A percentile compares a stretch with the other conserved stretches of the same genome.
phyloP scores from a whole-genome alignment of 2,888 invertebrate species.

The Glaucopsyche alexis region DNA sequence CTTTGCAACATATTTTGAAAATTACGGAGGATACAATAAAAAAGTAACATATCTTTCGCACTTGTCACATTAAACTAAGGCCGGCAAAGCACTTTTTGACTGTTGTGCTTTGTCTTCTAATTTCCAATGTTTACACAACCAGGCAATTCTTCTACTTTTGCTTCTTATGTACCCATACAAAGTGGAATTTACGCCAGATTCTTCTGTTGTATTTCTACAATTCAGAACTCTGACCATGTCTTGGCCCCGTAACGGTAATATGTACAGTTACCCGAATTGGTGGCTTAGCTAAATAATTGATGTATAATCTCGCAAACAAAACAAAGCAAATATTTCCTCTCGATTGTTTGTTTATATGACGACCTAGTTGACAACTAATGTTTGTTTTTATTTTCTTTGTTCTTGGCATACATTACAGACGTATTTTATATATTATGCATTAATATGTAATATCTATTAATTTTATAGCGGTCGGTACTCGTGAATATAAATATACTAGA shows the following conservation, averaged over 20 bases:
- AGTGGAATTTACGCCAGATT: background rate
- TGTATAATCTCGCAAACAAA: conserved; percentile 25
- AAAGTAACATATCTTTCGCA: no score
- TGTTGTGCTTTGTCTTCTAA: no score
- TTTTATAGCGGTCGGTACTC: background rate
- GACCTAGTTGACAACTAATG: background rate
- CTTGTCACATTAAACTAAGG: no score
- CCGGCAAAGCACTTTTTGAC: no score
- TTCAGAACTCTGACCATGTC: background rate
- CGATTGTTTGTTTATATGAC: background rate
- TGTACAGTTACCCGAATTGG: conserved; percentile 54
- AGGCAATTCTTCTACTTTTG: no score
- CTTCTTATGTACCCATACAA: no score
- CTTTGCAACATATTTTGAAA: background rate
- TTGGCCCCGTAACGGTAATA: conserved; percentile 56
- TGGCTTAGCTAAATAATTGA: conserved; percentile 23
- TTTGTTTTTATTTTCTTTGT: conserved; percentile 6
- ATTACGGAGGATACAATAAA: no score
- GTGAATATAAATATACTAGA: no score
- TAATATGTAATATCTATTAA: background rate
- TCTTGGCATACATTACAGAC: conserved; percentile 1
- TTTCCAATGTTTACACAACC: no score
- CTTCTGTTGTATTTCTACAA: background rate
- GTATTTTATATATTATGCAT: background rate
- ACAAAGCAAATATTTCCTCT: background rate